phyloP scores from a whole-genome alignment of 2,888 invertebrate genomes.

The Clivina fossor region DNA sequence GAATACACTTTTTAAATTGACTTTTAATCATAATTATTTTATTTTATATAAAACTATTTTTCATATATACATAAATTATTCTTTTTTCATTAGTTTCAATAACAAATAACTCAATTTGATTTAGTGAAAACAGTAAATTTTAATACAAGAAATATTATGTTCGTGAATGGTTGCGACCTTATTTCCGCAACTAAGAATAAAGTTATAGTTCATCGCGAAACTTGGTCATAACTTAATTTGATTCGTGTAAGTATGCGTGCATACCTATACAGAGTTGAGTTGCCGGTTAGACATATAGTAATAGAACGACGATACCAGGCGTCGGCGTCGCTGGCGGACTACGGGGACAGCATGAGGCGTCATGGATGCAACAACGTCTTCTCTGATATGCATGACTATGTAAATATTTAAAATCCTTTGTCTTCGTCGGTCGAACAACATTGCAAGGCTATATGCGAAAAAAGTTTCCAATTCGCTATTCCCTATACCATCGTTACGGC shows the following conservation, averaged over 20 bases:
- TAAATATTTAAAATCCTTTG: constrained; percentile 45
- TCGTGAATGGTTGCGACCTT: too few relatives aligned
- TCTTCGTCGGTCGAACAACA: constrained; percentile 38
- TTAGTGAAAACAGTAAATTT: too few relatives aligned
- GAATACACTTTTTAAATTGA: too few relatives aligned
- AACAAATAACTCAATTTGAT: too few relatives aligned
- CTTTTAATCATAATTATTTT: background rate
- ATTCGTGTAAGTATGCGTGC: constrained; percentile 21
- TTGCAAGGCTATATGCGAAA: constrained; percentile 30
- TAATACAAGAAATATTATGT: too few relatives aligned
- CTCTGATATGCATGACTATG: constrained; percentile 45
- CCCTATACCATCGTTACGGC: constrained; percentile 51
- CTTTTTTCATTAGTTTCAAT: background rate
- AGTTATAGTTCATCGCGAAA: constrained; percentile 4
- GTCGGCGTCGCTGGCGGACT: constrained; percentile 5
- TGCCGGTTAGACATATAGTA: background rate
- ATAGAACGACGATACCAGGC: background rate
- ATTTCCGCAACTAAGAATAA: background rate
- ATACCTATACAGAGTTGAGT: background rate
- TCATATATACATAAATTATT: background rate
- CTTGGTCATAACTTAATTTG: constrained; percentile 32
- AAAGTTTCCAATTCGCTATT: constrained; percentile 41
- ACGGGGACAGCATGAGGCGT: too few relatives aligned
- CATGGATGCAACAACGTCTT: background rate
- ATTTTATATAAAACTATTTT: background rate